phyloP scores from a whole-genome alignment of 2,113 vertebrate genomes.

The Dasyornis broadbenti region DNA sequence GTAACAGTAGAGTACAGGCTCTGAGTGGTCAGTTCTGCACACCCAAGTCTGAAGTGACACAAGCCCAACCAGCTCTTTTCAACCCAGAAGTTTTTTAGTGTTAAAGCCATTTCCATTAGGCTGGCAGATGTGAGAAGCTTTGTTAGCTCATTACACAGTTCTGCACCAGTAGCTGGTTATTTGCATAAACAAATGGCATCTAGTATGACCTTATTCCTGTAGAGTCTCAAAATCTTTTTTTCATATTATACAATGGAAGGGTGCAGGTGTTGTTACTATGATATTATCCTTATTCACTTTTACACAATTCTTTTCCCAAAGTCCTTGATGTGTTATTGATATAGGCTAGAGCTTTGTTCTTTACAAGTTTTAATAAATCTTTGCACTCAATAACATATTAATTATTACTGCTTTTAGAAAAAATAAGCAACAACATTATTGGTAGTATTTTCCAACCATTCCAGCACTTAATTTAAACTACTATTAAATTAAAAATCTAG shows the following conservation, averaged over 20 bases:
- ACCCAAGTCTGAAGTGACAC: background rate
- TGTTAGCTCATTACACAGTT: background rate
- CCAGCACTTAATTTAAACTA: background rate
- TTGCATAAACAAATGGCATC: background rate
- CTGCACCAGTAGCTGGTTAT: background rate
- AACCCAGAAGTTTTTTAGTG: background rate
- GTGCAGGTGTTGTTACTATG: background rate
- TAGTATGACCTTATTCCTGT: background rate
- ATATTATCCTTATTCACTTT: background rate
- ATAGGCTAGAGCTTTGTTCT: background rate
- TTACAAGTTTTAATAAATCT: background rate
- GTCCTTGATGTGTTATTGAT: background rate
- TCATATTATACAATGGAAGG: background rate
- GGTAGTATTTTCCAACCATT: background rate
- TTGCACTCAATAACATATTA: background rate
- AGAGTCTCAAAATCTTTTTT: background rate
- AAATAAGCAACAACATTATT: background rate
- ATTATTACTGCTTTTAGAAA: background rate
- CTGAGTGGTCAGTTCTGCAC: background rate
- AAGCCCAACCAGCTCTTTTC: background rate
- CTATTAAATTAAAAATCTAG: background rate
- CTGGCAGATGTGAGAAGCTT: background rate
- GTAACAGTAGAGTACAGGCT: fast-evolving
- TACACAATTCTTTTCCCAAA: background rate
- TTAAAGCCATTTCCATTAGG: background rate